Evolutionary conservation across 2,888 invertebrate genomes (phyloP).

Genomic region (Parnassius glacialis): DNA sequence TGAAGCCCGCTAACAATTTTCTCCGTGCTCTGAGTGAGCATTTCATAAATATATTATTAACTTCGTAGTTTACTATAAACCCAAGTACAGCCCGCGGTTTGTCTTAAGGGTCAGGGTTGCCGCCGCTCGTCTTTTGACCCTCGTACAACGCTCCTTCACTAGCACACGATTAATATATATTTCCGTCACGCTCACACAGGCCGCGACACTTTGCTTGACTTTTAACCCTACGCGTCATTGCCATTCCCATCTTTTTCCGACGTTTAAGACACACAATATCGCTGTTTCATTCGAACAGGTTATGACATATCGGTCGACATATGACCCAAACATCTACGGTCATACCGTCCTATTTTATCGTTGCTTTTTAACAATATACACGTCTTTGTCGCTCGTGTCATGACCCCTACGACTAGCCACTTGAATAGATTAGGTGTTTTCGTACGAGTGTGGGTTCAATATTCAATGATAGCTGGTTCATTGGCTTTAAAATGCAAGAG

Average conservation of each 20-base stretch:
- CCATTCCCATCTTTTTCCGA: slow-evolving; percentile 59
- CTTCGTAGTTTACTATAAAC: slow-evolving; percentile 25
- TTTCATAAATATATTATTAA: slow-evolving; percentile 40
- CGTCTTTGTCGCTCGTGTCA: slow-evolving; percentile 65
- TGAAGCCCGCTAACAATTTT: slow-evolving; percentile 41
- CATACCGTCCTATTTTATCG: slow-evolving; percentile 57
- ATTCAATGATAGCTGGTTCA: slow-evolving; percentile 75
- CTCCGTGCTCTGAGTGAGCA: slow-evolving; percentile 35
- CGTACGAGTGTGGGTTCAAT: slow-evolving; percentile 70
- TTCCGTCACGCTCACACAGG: slow-evolving; percentile 60
- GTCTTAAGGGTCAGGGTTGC: slow-evolving; percentile 68
- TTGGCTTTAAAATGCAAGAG: slow-evolving; percentile 70
- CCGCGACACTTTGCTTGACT: slow-evolving; percentile 77
- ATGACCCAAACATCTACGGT: slow-evolving; percentile 68
- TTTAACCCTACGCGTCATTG: slow-evolving; percentile 78
- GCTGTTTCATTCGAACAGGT: slow-evolving; percentile 69
- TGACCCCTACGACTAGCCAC: slow-evolving; percentile 75
- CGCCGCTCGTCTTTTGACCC: slow-evolving; percentile 79
- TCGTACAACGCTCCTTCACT: slow-evolving; percentile 49
- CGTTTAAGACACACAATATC: slow-evolving; percentile 40
- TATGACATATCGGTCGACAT: slow-evolving; percentile 79
- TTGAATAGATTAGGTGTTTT: slow-evolving; percentile 81
- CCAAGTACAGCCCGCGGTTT: slow-evolving; percentile 61
- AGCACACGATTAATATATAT: slow-evolving; percentile 43
- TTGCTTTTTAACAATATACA: slow-evolving; percentile 44